Evolutionary conservation across 2,888 invertebrate genomes (phyloP), one percentile per base, ranked within the genome.

Genomic region (Megaustenia siamemsis): DNA sequence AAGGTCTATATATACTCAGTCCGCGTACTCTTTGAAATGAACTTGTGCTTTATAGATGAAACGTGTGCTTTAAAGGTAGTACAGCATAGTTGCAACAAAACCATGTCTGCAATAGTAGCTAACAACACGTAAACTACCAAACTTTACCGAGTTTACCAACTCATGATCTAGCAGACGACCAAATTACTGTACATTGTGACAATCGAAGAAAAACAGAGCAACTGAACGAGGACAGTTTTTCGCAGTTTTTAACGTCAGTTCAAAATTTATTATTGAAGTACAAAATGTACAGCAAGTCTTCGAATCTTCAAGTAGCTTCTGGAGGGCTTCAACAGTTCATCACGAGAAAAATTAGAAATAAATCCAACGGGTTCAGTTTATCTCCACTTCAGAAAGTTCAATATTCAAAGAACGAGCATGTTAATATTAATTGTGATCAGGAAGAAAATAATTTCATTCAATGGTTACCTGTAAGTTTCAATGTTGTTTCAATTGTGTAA

Each of bases 261-360:
- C 90, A 88, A 79, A 87, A 87, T 81, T 85, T 92, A 43, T 86
- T 92, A n/a, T 85, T 86, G 60, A 90, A 90, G 81, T 92, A 92
- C 76, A 89, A 86, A 82, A 90, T 90, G 88, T 89, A 90, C 81
- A 91, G 90, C 87, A 91, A 90, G 43, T 88, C 89, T 35, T 76
- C 85, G 4, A 87, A 87, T 28, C 79, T 83, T 1, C 88, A 86
- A 38, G 90, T 90, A 5, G 87, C 88, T 69, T 90, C 92, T 15
- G 92, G 91, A 12, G 92, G 91, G 32, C 83, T 92, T 49, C 92
- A 92, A 71, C 91, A 92, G 73, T 90, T 89, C 77, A 85, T 92
- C 3, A 90, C 88, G 77, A 90, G 89, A 86, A 87, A 90, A 82
- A 81, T 87, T 40, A 81, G 78, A 60, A 82, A 87, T 18, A 75